Percentiles rank a stretch among this genome's conserved stretches.
phyloP scores from a whole-genome alignment of 2,113 vertebrate genomes.

The Lanius collurio region DNA sequence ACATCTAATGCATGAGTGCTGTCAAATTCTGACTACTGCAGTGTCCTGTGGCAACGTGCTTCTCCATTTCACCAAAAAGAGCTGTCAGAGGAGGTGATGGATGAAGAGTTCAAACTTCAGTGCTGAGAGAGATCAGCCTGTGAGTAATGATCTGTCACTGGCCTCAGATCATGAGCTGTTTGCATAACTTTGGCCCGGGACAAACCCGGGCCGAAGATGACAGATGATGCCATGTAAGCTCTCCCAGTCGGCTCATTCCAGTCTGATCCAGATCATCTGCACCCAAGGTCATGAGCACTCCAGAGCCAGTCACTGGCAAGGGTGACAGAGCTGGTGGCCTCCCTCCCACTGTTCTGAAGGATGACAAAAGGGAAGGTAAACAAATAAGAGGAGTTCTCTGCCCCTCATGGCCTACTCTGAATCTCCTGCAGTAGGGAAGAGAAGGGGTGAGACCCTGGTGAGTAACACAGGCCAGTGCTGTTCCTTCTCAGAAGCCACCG shows the following conservation, averaged over 20 bases:
- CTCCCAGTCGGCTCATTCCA: conserved; percentile 21
- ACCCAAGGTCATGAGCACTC: not conserved
- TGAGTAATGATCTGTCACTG: conserved; percentile 40
- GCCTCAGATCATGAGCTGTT: conserved; percentile 45
- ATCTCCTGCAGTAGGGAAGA: not conserved
- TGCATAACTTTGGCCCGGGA: not conserved
- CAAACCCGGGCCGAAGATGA: not conserved
- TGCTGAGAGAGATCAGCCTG: not conserved
- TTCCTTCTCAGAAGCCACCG: not conserved
- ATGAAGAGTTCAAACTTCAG: not conserved
- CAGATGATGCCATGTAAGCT: not conserved
- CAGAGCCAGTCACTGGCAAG: not conserved
- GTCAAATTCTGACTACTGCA: not conserved
- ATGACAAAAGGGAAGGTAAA: not conserved
- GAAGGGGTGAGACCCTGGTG: not conserved
- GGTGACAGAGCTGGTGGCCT: not conserved
- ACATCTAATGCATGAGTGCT: not conserved
- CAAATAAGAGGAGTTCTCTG: not conserved
- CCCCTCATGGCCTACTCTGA: not conserved
- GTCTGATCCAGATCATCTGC: not conserved
- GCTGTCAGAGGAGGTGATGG: not conserved
- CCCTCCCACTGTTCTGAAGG: not conserved
- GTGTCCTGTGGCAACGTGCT: not conserved
- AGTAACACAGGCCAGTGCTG: not conserved
- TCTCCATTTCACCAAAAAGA: not conserved